phyloP scores from a whole-genome alignment of 1,140 invertebrate genomes.

The Aphaenogaster floridana region DNA sequence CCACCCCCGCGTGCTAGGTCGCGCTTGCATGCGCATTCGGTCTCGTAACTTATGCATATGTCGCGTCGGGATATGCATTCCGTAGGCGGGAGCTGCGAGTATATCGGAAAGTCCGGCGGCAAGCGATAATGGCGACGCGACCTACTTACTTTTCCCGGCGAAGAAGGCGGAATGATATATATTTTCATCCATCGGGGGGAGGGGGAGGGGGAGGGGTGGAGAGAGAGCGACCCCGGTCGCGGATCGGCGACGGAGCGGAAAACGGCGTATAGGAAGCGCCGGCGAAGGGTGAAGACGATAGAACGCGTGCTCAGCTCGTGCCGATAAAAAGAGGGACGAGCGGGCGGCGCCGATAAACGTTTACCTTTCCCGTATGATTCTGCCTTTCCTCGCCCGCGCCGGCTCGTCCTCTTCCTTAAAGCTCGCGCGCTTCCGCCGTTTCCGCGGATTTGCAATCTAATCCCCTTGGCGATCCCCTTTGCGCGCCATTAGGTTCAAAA shows the following conservation, averaged over 20 bases:
- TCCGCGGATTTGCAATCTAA: conserved; percentile 11
- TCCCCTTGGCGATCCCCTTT: neutral
- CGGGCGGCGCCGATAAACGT: conserved; percentile 64
- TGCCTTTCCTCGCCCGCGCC: neutral
- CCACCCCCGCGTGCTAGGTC: neutral
- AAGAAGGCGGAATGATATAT: conserved; percentile 68
- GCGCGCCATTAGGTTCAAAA: conserved; percentile 1
- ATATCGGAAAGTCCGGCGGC: conserved; percentile 50
- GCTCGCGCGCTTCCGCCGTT: neutral
- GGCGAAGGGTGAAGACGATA: conserved; percentile 56
- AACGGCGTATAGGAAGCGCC: conserved; percentile 5
- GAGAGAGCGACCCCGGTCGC: neutral
- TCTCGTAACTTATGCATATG: conserved; percentile 40
- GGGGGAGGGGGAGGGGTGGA: neutral
- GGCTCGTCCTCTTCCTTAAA: neutral
- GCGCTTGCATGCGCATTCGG: conserved; percentile 20
- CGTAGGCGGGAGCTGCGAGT: neutral
- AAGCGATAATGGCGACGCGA: conserved; percentile 69
- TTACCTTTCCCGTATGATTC: conserved; percentile 56
- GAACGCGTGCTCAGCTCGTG: conserved; percentile 47
- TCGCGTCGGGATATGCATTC: conserved; percentile 24
- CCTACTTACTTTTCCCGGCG: conserved; percentile 67
- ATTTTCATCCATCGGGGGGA: conserved; percentile 32
- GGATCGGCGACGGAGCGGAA: conserved; percentile 18
- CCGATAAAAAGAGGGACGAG: conserved; percentile 65